Base-by-base conservation (phyloP, 2,113 vertebrate species). In the Urocynchramus pylzowi region DNA sequence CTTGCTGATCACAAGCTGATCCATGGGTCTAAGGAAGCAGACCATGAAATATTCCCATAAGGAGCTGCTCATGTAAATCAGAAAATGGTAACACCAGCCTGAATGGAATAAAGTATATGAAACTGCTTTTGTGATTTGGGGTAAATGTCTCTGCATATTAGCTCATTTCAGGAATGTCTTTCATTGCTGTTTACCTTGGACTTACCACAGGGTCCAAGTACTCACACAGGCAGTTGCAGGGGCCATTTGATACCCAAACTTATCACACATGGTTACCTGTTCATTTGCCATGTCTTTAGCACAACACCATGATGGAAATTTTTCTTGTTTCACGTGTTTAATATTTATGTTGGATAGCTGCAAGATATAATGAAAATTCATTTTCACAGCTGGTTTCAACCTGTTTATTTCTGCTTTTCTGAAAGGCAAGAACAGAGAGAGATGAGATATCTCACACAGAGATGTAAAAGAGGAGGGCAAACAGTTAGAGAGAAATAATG, bases 271-370 rank as follows among this genome's bases (percentile, higher is more conserved):
- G 50, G 50, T 74, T 92, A 88, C 88, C 63, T 90, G 60, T 47
- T 86, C 47, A 31, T 95, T 92, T 89, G 30, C 52, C 16, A 30
- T 68, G 30, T 81, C 91, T 92, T 75, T 37, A 68, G 56, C 7
- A 57, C 45, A 90, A 67, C 30, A 73, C 33, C 26, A 23, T 0
- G 4, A 70, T 41, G 42, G 81, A 89, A 44, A 15, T 64, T 92
- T 71, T 68, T 76, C 52, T 79, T 84, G 60, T 89, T 95, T 89
- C 84, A 44, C 12, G 3, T 23, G 26, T 94, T 95, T 89, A 87
- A 95, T 95, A 93, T 96, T 96, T 97, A 87, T 91, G 84, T 78
- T 56, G 53, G 61, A 44, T 84, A 84, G 86, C 82, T 95, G 81
- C 65, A 86, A 89, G 94, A 67, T 63, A 84, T 31, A 86, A 96